Evolutionary conservation across 2,797 vertebrate species (phyloP).

Genomic region (Botia kubotai): DNA sequence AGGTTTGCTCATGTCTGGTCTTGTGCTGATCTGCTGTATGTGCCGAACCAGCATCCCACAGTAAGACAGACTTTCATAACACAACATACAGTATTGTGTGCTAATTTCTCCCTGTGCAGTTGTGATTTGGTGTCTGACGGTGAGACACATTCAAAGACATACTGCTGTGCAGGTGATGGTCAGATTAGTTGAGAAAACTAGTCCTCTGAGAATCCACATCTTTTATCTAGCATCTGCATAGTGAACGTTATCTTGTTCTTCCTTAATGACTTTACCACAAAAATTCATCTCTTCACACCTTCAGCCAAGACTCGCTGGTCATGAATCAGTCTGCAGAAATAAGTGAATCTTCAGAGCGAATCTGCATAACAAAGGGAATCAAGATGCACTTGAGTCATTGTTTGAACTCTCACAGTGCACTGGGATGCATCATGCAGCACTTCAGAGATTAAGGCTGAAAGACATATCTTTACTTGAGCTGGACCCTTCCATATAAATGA

Average conservation of each 20-base stretch:
- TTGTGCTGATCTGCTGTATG: not conserved
- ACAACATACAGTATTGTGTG: not conserved
- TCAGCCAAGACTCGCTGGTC: not conserved
- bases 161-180: not conserved
- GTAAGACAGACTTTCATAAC: not conserved
- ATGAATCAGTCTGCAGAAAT: not conserved
- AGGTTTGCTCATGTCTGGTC: not conserved
- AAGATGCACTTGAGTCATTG: constrained; percentile 56
- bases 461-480: constrained; percentile 18
- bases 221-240: not conserved
- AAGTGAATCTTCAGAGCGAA: constrained; percentile 12
- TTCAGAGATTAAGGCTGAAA: not conserved
- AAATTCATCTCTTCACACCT: constrained; percentile 1
- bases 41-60: not conserved
- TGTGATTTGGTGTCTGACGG: not conserved
- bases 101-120: not conserved
- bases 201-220: constrained; percentile 4
- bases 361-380: constrained; percentile 62
- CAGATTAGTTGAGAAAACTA: not conserved
- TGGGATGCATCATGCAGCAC: constrained; percentile 52
- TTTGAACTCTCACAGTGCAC: constrained; percentile 58
- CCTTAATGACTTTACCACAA: not conserved
- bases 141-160: not conserved
- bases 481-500: not conserved
- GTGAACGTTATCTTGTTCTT: not conserved